Evolutionary conservation across 1,140 invertebrate species (phyloP).

Genomic region (Condylostylus longicornis): DNA sequence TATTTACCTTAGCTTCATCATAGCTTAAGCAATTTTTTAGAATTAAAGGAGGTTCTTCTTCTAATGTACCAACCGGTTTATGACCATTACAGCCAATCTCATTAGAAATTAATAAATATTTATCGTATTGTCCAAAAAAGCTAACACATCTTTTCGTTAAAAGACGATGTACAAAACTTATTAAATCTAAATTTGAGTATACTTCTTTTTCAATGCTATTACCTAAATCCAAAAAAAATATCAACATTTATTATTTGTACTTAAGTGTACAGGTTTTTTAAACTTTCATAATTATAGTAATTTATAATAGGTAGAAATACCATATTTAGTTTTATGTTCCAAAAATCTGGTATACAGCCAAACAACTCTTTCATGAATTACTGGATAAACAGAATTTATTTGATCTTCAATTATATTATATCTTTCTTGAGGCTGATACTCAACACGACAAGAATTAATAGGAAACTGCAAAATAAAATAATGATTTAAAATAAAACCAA

Average conservation of each 20-base stretch:
- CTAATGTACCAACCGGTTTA: conserved; percentile 34
- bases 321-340: conserved; percentile 21
- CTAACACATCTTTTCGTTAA: conserved; percentile 35
- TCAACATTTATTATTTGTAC: too few relatives aligned
- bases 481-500: too few relatives aligned
- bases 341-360: conserved; percentile 17
- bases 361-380: conserved; percentile 20
- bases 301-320: conserved; percentile 11
- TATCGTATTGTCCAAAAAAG: conserved; percentile 32
- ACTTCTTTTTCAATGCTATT: conserved; percentile 9
- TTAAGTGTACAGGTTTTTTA: too few relatives aligned
- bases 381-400: conserved; percentile 24
- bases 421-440: conserved; percentile 8
- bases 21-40: conserved; percentile 36
- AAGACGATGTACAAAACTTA: conserved; percentile 35
- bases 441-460: conserved; percentile 10
- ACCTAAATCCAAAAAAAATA: conserved; percentile 3
- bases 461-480: too few relatives aligned
- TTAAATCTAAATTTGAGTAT: conserved; percentile 17
- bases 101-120: conserved; percentile 33
- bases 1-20: conserved; percentile 17
- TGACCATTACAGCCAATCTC: conserved; percentile 33
- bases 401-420: conserved; percentile 11
- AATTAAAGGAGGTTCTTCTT: conserved; percentile 25
- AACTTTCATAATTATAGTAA: not conserved